Conservation (phyloP, 2,113 vertebrate species). For the Aix galericulata region DNA sequence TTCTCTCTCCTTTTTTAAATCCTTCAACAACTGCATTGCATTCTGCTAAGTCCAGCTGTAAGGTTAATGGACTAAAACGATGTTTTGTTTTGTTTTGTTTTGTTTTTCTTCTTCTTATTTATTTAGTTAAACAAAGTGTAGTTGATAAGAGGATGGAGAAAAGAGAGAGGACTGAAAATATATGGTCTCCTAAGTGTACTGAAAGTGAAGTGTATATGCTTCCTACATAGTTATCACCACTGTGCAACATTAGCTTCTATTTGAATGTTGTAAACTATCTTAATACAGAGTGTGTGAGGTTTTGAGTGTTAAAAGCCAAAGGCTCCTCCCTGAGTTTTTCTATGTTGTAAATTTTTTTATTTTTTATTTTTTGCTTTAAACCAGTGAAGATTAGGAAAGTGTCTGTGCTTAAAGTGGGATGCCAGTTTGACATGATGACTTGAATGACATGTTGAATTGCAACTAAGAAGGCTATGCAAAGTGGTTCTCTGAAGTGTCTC, state of each 20-base stretch:
- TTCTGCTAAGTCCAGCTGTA: background rate
- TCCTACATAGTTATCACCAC: background rate
- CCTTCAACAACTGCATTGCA: background rate
- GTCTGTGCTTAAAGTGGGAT: background rate
- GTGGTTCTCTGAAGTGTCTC: background rate
- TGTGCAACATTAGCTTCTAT: background rate
- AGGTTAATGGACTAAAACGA: background rate
- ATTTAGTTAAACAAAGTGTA: background rate
- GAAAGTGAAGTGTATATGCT: fast-evolving
- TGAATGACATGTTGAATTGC: background rate
- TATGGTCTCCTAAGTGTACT: background rate
- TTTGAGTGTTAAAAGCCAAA: background rate
- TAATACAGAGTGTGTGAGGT: background rate
- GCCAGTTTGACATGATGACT: background rate
- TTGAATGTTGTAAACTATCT: background rate
- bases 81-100: background rate
- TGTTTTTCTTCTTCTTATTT: background rate
- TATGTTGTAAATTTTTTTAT: background rate
- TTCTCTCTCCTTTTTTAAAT: background rate
- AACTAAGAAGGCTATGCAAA: background rate
- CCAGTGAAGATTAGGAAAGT: background rate
- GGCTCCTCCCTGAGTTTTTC: background rate
- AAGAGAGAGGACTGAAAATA: background rate
- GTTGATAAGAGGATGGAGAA: background rate
- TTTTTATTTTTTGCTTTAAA: background rate